Evolutionary conservation across 2,888 invertebrate species (phyloP), one percentile per base, ranked within the genome.

Genomic region (Microchrysa polita): DNA sequence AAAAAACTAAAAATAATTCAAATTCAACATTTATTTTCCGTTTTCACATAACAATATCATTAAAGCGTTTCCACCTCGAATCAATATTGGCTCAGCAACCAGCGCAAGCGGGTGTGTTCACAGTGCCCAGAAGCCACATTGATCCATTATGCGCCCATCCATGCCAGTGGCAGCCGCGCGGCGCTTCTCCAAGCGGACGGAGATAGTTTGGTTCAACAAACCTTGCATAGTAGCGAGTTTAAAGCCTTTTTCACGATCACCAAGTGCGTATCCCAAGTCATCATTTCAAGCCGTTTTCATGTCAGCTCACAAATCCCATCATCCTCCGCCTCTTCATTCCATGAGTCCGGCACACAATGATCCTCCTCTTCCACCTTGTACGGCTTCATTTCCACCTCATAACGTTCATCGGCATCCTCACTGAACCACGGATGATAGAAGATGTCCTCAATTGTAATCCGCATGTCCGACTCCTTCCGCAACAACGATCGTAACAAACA

Each of bases 351-450:
- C 20, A 78, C 78, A 59, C 75, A 74, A 69, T 78, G 78, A 72
- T 77, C 77, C 55, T 77, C 77, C 55, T 89, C 89, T 52, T 87
- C 14, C 5, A 12, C 2, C 5, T 42, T 42, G 10, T 34, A 27
- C 18, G 27, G 22, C 1, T 18, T 27, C 20, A 44, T 60, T 9
- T 72, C 60, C 23, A 27, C 22, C 44, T 72, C 60, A 1, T 10
- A 16, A 60, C 44, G 14, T 23, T 55, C 72, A 48, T 59, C 44
- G n/a, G 53, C 85, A 80, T 90, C 90, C 52, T 87, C 85, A 75
- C 89, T 88, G 76, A 96, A 87, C 96, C 96, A 96, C 0, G 95
- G 95, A 86, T 95, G 95, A 55, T 90, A 87, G 73, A 93, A 86
- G 77, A 94, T 91, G 83, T 94, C 94, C 69, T 90, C 88, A 55